Conservation (phyloP, 2,888 invertebrate species). For the Coenonympha glycerion region DNA sequence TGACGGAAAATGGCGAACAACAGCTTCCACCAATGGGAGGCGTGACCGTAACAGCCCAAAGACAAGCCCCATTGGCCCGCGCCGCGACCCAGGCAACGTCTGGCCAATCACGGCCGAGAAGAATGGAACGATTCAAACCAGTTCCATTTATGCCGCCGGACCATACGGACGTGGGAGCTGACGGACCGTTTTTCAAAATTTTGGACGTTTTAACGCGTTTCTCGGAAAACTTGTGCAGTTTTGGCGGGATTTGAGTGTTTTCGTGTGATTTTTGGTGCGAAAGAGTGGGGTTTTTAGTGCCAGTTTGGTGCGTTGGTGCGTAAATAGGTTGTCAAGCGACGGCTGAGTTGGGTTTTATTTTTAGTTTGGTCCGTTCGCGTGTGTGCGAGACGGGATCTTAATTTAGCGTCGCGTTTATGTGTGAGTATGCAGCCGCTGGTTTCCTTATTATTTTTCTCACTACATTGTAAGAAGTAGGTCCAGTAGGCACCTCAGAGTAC, state of each 20-base stretch:
- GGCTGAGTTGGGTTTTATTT: constrained; percentile 61
- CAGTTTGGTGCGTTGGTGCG: neutral
- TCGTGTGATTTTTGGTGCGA: constrained; percentile 22
- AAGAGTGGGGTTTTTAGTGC: constrained; percentile 8
- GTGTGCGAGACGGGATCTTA: constrained; percentile 67
- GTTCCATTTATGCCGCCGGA: constrained; percentile 63
- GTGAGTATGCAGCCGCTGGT: constrained; percentile 61
- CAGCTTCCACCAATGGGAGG: constrained; percentile 62
- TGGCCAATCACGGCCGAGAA: constrained; percentile 54
- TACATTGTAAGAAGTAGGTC: neutral
- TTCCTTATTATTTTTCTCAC: constrained; percentile 54
- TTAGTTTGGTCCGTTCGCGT: constrained; percentile 71
- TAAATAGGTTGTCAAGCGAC: constrained; percentile 67
- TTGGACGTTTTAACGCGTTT: constrained; percentile 22
- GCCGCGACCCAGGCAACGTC: constrained; percentile 38
- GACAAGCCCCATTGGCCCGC: constrained; percentile 47
- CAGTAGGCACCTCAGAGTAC: too few relatives aligned
- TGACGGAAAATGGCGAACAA: constrained; percentile 70
- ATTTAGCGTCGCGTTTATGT: constrained; percentile 66
- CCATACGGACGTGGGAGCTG: constrained; percentile 45
- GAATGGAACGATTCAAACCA: constrained; percentile 65
- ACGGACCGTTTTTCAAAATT: constrained; percentile 34
- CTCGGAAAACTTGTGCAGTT: neutral
- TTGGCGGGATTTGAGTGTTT: neutral
- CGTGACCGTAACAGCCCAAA: constrained; percentile 47